A percentile compares a stretch with the other conserved stretches of the same genome.
phyloP scores from a whole-genome alignment of 2,888 invertebrate species.

The Rhogogaster chlorosoma region DNA sequence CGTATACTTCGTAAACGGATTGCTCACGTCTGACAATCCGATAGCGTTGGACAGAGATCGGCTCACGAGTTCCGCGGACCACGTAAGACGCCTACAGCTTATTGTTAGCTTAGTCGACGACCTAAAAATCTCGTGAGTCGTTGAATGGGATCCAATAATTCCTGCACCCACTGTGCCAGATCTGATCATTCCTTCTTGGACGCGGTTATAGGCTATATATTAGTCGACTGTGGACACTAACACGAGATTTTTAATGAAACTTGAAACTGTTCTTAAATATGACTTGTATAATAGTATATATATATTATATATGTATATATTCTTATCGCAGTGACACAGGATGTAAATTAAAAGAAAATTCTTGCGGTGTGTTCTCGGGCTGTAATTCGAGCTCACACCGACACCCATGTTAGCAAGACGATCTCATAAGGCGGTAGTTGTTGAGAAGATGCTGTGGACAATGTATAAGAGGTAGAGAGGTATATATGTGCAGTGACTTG shows the following conservation, averaged over 20 bases:
- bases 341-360: constrained; percentile 31
- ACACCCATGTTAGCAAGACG: constrained; percentile 5
- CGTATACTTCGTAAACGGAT: constrained; percentile 10
- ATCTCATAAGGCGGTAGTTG: constrained; percentile 3
- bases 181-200: background rate
- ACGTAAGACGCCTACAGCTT: constrained; percentile 9
- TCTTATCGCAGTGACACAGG: constrained; percentile 32
- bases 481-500: background rate
- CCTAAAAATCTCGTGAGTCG: background rate
- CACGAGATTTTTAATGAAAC: background rate
- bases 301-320: constrained; percentile 6
- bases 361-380: constrained; percentile 1
- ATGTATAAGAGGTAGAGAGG: background rate
- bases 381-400: constrained; percentile 8
- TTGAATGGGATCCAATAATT: constrained; percentile 17
- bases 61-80: constrained; percentile 33
- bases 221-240: background rate
- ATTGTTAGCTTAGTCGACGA: background rate
- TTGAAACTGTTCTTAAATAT: constrained; percentile 11
- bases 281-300: background rate
- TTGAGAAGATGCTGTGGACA: background rate
- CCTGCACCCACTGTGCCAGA: background rate
- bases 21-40: constrained; percentile 14
- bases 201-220: background rate
- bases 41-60: constrained; percentile 23